Conservation (phyloP, 2,113 vertebrate genomes). For the Marcusenius ussheri region DNA sequence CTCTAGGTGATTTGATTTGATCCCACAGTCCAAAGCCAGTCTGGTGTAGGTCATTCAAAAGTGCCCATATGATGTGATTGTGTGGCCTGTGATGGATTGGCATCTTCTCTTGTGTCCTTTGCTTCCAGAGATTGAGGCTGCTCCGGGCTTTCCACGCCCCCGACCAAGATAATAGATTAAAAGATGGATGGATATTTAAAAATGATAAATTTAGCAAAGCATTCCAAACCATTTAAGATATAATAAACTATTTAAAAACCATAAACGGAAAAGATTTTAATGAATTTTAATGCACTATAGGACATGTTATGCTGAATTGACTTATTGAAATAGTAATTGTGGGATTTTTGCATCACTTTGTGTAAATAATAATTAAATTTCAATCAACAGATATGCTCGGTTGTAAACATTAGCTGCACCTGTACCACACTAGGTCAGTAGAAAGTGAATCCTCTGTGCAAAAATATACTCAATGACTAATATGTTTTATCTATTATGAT, state of each 20-base stretch:
- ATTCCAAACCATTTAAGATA: not conserved
- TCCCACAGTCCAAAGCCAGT: not conserved
- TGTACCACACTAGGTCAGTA: not conserved
- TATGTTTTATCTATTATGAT: not conserved
- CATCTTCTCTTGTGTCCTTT: not conserved
- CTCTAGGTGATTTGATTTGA: not conserved
- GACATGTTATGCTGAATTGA: not conserved
- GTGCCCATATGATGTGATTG: not conserved
- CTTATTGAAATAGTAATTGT: not conserved
- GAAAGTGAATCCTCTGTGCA: not conserved
- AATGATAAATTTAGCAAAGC: not conserved
- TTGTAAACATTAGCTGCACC: not conserved
- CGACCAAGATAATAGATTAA: not conserved
- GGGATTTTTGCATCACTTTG: not conserved
- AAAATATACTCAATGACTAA: not conserved
- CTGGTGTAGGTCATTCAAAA: not conserved
- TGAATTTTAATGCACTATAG: not conserved
- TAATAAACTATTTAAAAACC: not conserved
- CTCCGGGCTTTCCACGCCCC: not conserved
- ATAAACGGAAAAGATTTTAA: not conserved
- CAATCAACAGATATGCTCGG: not conserved
- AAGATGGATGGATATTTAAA: not conserved
- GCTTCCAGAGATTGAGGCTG: not conserved
- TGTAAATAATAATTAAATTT: not conserved
- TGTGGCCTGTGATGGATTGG: not conserved